Conservation (phyloP, 2,888 invertebrate genomes). For the Bellardia pandia region DNA sequence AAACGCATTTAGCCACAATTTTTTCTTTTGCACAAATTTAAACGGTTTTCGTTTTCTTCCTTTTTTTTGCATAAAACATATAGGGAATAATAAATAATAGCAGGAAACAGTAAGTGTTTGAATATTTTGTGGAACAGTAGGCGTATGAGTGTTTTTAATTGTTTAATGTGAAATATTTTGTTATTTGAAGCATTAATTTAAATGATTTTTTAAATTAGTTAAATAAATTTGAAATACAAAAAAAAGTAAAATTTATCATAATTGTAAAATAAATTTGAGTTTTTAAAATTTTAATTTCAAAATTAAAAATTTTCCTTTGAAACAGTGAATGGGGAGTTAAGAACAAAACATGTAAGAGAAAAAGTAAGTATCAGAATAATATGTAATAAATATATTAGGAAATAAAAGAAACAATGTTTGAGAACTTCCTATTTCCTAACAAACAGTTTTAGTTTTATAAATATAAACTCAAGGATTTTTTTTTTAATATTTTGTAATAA, state of each 20-base stretch:
- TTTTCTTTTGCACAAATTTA: background rate
- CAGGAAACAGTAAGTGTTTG: conserved; percentile 42
- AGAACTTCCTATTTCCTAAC: too few relatives aligned
- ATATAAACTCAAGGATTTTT: too few relatives aligned
- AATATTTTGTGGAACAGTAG: background rate
- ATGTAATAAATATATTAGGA: background rate
- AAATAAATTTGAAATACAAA: too few relatives aligned
- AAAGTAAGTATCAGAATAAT: conserved; percentile 37
- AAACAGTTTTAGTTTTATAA: too few relatives aligned
- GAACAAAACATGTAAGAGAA: conserved; percentile 1
- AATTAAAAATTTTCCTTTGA: background rate
- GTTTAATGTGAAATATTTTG: background rate
- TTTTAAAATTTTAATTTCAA: background rate
- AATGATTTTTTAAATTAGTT: too few relatives aligned
- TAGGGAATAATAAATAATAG: background rate
- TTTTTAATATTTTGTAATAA: too few relatives aligned
- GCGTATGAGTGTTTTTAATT: conserved; percentile 63
- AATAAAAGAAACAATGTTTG: background rate
- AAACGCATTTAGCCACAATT: conserved; percentile 43
- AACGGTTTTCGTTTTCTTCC: background rate
- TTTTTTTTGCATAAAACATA: background rate
- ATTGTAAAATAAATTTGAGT: background rate
- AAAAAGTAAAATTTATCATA: too few relatives aligned
- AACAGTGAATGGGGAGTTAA: conserved; percentile 20
- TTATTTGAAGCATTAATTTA: background rate